A percentile compares a stretch with the other conserved stretches of the same genome.
Evolutionary conservation across 2,113 vertebrate genomes (phyloP).

Genomic region (Corythornis cristatus): DNA sequence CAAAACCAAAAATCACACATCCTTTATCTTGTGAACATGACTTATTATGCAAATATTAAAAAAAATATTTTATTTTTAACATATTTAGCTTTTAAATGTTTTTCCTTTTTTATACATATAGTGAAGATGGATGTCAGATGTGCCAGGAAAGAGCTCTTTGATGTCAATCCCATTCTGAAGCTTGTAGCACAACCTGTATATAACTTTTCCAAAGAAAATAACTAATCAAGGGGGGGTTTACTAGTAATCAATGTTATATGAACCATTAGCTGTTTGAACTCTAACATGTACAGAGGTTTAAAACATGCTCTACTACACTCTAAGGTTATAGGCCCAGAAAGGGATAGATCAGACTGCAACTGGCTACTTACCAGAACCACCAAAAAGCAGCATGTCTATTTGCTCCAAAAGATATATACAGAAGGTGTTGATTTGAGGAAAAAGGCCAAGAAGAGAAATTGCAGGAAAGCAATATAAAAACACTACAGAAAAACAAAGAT

Average conservation of each 20-base stretch:
- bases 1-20: neutral
- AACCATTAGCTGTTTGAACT: neutral
- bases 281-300: neutral
- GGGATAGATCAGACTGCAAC: neutral
- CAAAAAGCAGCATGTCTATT: constrained; percentile 93
- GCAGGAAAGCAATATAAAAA: constrained; percentile 94
- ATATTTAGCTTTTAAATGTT: neutral
- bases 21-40: neutral
- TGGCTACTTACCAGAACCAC: constrained; percentile 88
- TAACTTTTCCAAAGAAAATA: neutral
- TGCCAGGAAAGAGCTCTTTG: neutral
- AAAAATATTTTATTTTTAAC: neutral
- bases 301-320: neutral
- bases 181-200: neutral
- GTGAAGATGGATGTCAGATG: neutral
- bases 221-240: neutral
- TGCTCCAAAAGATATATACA: constrained; percentile 93
- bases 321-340: neutral
- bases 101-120: neutral
- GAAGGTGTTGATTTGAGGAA: constrained; percentile 98
- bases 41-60: neutral
- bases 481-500: constrained; percentile 76
- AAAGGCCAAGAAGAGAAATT: constrained; percentile 93
- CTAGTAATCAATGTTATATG: neutral
- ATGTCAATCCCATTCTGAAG: neutral